Evolutionary conservation across 2,113 vertebrate species (phyloP).

Genomic region (Crocuta crocuta): DNA sequence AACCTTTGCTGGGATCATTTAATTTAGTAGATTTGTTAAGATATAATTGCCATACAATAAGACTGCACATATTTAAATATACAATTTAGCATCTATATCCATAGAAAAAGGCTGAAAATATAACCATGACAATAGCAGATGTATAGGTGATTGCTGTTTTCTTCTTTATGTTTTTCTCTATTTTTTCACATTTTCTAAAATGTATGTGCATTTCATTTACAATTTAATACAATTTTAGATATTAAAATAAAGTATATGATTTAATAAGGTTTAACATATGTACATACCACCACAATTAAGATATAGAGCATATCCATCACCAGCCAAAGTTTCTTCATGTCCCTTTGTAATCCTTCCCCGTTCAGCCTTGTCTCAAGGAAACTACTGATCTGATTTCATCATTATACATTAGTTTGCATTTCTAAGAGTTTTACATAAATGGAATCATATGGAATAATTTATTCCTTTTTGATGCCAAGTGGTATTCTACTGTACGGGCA

Average conservation of each 20-base stretch:
- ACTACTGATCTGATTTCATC: neutral
- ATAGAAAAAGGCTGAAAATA: neutral
- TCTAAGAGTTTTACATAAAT: constrained; percentile 5
- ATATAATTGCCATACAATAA: neutral
- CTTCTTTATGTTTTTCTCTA: neutral
- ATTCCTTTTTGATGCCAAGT: neutral
- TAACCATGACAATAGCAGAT: neutral
- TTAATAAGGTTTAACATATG: neutral
- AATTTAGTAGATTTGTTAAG: neutral
- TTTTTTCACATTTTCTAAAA: constrained; percentile 39
- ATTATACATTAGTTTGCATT: neutral
- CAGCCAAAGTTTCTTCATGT: neutral
- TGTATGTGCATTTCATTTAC: neutral
- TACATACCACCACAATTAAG: neutral
- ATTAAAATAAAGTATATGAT: neutral
- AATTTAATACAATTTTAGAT: neutral
- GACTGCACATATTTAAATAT: neutral
- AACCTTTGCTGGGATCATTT: neutral
- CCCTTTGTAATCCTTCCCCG: neutral
- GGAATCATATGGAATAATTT: constrained; percentile 1
- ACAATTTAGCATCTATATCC: neutral
- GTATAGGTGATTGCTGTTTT: neutral
- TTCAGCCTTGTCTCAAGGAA: constrained; percentile 5
- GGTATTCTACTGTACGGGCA: neutral
- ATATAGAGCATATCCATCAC: neutral